Evolutionary conservation across 2,888 invertebrate species (phyloP).

Genomic region (Macrophya annulata): DNA sequence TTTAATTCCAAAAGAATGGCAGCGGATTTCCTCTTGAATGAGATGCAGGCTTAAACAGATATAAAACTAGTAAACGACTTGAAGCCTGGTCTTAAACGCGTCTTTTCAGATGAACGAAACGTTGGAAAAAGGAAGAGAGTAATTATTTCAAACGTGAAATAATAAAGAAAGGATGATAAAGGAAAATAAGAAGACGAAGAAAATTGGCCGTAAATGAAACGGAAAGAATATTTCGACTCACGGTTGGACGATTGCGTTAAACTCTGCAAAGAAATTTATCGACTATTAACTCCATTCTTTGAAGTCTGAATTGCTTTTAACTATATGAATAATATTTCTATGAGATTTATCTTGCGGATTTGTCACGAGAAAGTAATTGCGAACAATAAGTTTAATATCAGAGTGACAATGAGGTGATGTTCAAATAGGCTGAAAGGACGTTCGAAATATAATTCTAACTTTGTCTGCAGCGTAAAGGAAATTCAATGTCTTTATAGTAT

Average conservation of each 20-base stretch:
- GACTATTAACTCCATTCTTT: not conserved
- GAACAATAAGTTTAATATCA: not conserved
- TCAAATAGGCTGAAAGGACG: not conserved
- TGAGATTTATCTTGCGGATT: not conserved
- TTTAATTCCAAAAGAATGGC: not conserved
- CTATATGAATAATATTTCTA: not conserved
- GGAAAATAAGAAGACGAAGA: no score
- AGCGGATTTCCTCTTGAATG: not conserved
- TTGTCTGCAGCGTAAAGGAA: not conserved
- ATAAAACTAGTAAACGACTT: not conserved
- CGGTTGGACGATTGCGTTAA: not conserved
- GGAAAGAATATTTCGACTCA: not conserved
- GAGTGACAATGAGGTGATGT: not conserved
- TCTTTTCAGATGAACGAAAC: not conserved
- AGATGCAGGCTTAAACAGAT: not conserved
- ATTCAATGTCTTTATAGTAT: conserved; percentile 20
- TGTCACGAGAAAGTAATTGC: not conserved
- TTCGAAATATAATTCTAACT: not conserved
- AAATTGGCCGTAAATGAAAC: not conserved
- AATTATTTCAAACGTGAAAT: not conserved
- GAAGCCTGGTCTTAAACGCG: not conserved
- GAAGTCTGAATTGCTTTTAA: not conserved
- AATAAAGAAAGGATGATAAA: not conserved
- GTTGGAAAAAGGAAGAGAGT: not conserved
- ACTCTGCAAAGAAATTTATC: not conserved